Conservation (phyloP, 2,888 invertebrate genomes). For the Melipona bicolor region DNA sequence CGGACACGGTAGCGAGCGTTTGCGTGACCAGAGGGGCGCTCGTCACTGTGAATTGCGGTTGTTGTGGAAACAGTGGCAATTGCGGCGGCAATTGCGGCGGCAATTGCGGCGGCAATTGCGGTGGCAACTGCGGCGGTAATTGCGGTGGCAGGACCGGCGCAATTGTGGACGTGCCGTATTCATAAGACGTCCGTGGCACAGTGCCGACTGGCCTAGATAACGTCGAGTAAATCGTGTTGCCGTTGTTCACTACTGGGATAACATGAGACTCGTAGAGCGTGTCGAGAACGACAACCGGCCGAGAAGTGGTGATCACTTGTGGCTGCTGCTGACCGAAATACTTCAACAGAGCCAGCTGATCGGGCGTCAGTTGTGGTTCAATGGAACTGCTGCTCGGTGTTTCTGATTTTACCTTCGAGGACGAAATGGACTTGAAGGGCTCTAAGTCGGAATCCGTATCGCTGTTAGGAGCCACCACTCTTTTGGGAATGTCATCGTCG, state of each 20-base stretch:
- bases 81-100: slow-evolving; percentile 82
- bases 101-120: slow-evolving; percentile 33
- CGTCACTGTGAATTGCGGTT: slow-evolving; percentile 90
- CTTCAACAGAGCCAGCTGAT: slow-evolving; percentile 90
- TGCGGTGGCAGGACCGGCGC: slow-evolving; percentile 81
- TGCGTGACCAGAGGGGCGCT: slow-evolving; percentile 93
- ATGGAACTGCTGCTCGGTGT: slow-evolving; percentile 83
- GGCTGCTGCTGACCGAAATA: slow-evolving; percentile 88
- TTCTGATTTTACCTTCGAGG: slow-evolving; percentile 84
- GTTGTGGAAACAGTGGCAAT: slow-evolving; percentile 86
- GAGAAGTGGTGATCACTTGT: slow-evolving; percentile 91
- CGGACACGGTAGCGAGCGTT: slow-evolving; percentile 91
- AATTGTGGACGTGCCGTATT: slow-evolving; percentile 90
- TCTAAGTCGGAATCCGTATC: slow-evolving; percentile 89
- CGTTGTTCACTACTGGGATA: slow-evolving; percentile 91
- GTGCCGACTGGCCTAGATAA: slow-evolving; percentile 92
- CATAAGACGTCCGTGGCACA: slow-evolving; percentile 84
- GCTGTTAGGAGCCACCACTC: slow-evolving; percentile 85
- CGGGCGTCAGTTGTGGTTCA: slow-evolving; percentile 87
- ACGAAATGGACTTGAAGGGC: slow-evolving; percentile 88
- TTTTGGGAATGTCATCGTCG: slow-evolving; percentile 82
- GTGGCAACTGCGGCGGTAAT: slow-evolving; percentile 61
- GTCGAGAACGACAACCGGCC: slow-evolving; percentile 90
- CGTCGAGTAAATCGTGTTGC: slow-evolving; percentile 91
- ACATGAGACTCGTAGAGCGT: slow-evolving; percentile 93